A percentile compares a stretch with the other conserved stretches of the same genome.
phyloP scores from a whole-genome alignment of 2,888 invertebrate genomes.

The Dioctria linearis region DNA sequence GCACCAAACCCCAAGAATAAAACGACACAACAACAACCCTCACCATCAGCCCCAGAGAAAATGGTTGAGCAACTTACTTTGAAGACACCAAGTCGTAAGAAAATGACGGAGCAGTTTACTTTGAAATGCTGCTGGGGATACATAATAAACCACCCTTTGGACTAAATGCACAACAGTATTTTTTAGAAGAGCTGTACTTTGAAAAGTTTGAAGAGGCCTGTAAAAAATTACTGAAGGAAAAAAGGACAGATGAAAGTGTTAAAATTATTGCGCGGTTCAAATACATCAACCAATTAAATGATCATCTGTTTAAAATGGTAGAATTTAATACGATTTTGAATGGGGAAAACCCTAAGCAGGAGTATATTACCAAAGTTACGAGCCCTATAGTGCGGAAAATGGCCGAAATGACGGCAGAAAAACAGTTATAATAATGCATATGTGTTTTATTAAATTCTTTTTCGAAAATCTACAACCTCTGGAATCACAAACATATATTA shows the following conservation, averaged over 20 bases:
- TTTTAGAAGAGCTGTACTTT: too few relatives aligned
- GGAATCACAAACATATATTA: not conserved
- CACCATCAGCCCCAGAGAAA: too few relatives aligned
- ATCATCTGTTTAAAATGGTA: not conserved
- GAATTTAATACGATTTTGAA: constrained; percentile 5
- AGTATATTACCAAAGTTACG: constrained; percentile 5
- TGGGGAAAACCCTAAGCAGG: not conserved
- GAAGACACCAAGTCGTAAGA: not conserved
- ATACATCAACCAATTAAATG: too few relatives aligned
- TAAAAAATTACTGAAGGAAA: too few relatives aligned
- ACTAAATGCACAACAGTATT: not conserved
- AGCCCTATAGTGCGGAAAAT: not conserved
- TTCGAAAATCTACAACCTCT: too few relatives aligned
- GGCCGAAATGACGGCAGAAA: not conserved
- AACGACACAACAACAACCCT: not conserved
- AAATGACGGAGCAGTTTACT: constrained; percentile 6
- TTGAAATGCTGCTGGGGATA: not conserved
- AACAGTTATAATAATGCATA: constrained; percentile 5
- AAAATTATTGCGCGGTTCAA: too few relatives aligned
- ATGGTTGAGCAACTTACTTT: too few relatives aligned
- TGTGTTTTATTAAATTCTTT: not conserved
- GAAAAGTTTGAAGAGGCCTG: too few relatives aligned
- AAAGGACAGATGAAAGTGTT: too few relatives aligned
- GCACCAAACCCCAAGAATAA: constrained; percentile 2
- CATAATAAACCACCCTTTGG: constrained; percentile 19